Evolutionary conservation across 2,113 vertebrate species (phyloP), one percentile per base, ranked within the genome.

Genomic region (Rhinoptilus africanus): DNA sequence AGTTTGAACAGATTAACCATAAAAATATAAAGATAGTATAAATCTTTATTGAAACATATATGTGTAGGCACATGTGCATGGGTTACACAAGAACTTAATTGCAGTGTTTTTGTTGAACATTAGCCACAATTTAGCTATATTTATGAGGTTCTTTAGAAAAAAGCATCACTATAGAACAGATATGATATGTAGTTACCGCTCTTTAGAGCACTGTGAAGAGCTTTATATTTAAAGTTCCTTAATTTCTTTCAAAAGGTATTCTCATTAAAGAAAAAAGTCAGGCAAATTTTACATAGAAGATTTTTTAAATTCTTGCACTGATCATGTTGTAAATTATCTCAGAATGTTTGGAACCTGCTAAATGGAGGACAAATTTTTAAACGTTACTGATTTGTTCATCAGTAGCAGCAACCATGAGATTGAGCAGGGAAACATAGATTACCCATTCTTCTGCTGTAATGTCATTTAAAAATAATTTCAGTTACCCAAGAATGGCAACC

Each of bases 401-500:
- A 62, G 16, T 41, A 72, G 62, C 59, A 60, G 14, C 8, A 78
- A 27, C 35, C 39, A 57, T 8, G 21, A 53, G 27, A 89, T 17
- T 73, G 14, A 85, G 16, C 3, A 3, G 15, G 20, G 34, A 74
- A 93, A 59, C 0, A 0, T 5, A 47, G 41, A 10, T 92, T 59
- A 76, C 26, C 19, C 9, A 62, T 80, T 80, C 78, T 50, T 85
- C 35, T 74, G 23, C 41, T 51, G 34, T 28, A 60, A 30, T 0
- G 0, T 76, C 35, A 82, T 41, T 37, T 45, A 53, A n/a, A 81
- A 85, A 73, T 30, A 34, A 64, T 27, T 85, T 45, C 28, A 60
- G 48, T 62, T 72, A 45, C 39, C 24, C 0, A 0, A 43, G 6
- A 14, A 48, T 57, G 54, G 28, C 39, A 82, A 73, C 15, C 20